These are phyloP conservation scores for Leptinotarsa rubiginosa DNA, from an alignment of 2,888 invertebrate species.

Conservation along the genomic window DNA sequence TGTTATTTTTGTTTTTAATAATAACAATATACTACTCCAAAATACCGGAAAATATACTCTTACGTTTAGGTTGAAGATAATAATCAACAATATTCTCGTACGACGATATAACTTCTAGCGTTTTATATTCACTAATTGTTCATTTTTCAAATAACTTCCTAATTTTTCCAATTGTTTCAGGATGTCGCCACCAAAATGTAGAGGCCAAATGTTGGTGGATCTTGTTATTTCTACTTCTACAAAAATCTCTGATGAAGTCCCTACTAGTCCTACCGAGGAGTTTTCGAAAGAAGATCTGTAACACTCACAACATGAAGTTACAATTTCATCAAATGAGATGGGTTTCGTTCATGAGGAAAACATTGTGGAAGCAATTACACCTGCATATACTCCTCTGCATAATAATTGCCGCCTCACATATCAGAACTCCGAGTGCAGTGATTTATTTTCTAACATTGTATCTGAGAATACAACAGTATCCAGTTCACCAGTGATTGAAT, in stretches of 20 bases:
- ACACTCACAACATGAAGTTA: constrained; percentile 3
- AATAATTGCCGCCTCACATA: background rate
- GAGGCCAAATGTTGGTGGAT: constrained; percentile 5
- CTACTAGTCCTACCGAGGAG: background rate
- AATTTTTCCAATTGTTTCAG: constrained; percentile 1
- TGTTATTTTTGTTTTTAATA: background rate
- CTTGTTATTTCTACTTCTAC: background rate
- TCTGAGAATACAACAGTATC: constrained; percentile 10
- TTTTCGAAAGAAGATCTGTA: background rate
- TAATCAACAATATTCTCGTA: constrained; percentile 4
- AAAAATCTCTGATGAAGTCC: background rate
- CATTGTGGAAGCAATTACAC: background rate
- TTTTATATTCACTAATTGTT: constrained; percentile 4
- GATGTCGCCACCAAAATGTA: background rate
- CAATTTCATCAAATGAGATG: background rate
- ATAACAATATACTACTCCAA: constrained; percentile 7
- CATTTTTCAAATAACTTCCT: background rate
- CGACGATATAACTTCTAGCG: constrained; percentile 4
- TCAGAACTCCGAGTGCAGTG: constrained; percentile 1
- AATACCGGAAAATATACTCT: constrained; percentile 1
- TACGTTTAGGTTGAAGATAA: background rate
- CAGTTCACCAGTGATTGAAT: constrained; percentile 5
- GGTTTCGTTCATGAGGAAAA: constrained; percentile 1
- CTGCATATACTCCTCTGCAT: constrained; percentile 10
- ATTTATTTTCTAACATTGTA: constrained; percentile 1